A percentile compares a stretch with the other conserved stretches of the same genome.
Evolutionary conservation across 2,113 vertebrate genomes (phyloP).

Genomic region (Pomatostomus ruficeps): DNA sequence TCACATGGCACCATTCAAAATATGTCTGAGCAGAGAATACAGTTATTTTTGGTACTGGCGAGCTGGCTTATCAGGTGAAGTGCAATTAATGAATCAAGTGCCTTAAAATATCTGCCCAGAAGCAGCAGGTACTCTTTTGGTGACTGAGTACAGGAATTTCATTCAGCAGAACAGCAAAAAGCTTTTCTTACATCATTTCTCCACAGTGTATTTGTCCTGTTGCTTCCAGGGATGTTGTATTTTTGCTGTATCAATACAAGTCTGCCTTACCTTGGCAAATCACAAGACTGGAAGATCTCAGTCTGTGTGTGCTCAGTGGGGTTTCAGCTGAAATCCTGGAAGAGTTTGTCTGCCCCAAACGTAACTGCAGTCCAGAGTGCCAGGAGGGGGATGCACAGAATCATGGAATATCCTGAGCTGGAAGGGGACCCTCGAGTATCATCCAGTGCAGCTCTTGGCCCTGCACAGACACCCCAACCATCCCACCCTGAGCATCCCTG

Average conservation of each 20-base stretch:
- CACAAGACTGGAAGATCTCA: background rate
- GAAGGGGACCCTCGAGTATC: background rate
- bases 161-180: conserved; percentile 37
- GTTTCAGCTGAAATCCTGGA: background rate
- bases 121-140: conserved; percentile 39
- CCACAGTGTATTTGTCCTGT: background rate
- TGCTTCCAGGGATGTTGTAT: background rate
- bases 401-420: background rate
- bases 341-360: background rate
- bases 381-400: background rate
- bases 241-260: background rate
- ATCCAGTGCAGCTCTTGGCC: background rate
- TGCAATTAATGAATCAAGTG: conserved; percentile 57
- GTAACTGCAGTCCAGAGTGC: background rate
- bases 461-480: background rate
- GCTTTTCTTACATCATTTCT: background rate
- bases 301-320: background rate
- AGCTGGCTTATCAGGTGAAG: conserved; percentile 63
- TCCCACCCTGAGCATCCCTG: background rate
- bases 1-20: conserved; percentile 40
- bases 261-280: background rate
- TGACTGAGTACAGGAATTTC: conserved; percentile 43
- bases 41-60: conserved; percentile 48
- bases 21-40: conserved; percentile 26
- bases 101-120: conserved; percentile 56